Evolutionary conservation across 2,113 vertebrate genomes (phyloP), one percentile per base, ranked within the genome.

Genomic region (Anarrhichthys ocellatus): DNA sequence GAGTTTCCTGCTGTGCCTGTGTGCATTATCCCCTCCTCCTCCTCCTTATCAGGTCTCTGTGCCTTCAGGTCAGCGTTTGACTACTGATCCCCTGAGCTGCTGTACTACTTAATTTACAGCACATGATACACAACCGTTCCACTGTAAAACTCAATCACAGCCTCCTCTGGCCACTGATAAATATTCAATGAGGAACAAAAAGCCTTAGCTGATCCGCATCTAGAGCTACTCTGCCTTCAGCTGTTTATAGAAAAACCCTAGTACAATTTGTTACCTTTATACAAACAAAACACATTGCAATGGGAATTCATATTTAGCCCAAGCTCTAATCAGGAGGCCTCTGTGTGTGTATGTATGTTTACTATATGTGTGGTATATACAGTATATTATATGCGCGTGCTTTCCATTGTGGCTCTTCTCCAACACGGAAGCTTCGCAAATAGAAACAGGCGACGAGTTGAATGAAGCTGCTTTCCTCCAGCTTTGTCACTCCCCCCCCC

Each of bases 151-250:
- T 84, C 82, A 80, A 73, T 78, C 83, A 71, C 73, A 74, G 81
- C 58, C 80, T 90, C 89, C 73, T 85, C 75, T 66, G 76, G 79
- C 85, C 84, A 82, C 46, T 68, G 73, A 81, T 89, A 83, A 87
- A 90, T 87, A 90, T 91, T 84, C 87, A 90, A 52, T n/a, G 50
- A 78, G 34, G 77, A 69, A 78, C 76, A 84, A 84, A 87, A 87
- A 85, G 54, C 29, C 56, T 72, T 1, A 52, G 63, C 54, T 32
- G 76, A 81, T 76, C 64, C 20, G 2, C 67, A 87, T 81, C 59
- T 48, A 54, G 50, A 54, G 44, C 34, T 42, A 32, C n/a, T 27
- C 8, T 68, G 79, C 71, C 81, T 69, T 81, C 9, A 66, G 72
- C 40, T 50, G 73, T 88, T 83, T 83, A 27, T 44, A 75, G 48